Base-by-base conservation (phyloP, 30 jellyfish, hydroid and myxozoan species). In the Aurelia sp. region DNA sequence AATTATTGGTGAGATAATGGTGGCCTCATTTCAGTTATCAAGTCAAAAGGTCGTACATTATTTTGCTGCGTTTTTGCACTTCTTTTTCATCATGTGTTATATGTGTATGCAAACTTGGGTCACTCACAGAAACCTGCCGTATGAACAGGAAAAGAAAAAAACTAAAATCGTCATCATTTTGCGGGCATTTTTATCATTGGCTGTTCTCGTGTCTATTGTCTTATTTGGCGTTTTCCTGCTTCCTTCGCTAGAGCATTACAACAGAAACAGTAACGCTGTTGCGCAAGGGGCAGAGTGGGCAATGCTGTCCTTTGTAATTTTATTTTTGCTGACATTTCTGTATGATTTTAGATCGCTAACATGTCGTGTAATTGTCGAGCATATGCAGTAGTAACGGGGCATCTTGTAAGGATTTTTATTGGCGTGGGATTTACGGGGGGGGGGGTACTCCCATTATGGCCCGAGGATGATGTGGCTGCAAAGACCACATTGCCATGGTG, bases 251-350 rank as follows among this genome's bases (percentile, higher is more conserved):
- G 47, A 71, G 47, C 23, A 74, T 50, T 86, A 72, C 70, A 86
- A 86, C 47, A 53, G 95, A 35, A 63, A 22, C 4, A 89, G 89
- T 30, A 18, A 13, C 51, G 67, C 88, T 1, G 89, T 86, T 30
- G 95, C 95, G 2, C 95, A 76, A 33, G 64, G 35, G 7, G 74
- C 82, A 17, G 95, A 86, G 37, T 86, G 95, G 95, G 47, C 75
- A 18, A 37, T 86, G 83, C 67, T 86, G 23, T 58, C 13, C 3
- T 65, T 21, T 62, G 73, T 65, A 22, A 21, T 62, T 0, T n/a
- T 74, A 4, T 86, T 86, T 51, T 13, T 76, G 74, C 31, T 75
- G 78, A 62, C 95, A 33, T 86, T 86, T 23, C 71, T 86, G 72
- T 86, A 48, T 63, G 94, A 85, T 17, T 85, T 85, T 50, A 57